Conservation (phyloP, 2,888 invertebrate species). For the Polydrusus pterygomalis region DNA sequence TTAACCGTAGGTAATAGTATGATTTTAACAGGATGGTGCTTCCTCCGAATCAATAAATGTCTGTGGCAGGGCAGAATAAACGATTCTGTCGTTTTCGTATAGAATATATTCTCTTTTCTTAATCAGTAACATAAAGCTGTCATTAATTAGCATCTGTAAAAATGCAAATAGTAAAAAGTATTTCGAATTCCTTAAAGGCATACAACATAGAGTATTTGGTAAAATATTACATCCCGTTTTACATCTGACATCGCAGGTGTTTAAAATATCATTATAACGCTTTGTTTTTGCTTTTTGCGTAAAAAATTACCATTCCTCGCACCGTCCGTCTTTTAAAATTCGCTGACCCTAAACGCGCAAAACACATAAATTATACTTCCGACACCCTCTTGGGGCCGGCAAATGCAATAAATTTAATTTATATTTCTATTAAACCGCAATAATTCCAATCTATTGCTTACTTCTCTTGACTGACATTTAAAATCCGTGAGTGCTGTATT, state of each 20-base stretch:
- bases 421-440: slow-evolving; percentile 51
- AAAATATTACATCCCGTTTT: neutral
- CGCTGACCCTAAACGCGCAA: neutral
- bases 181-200: no score
- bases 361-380: slow-evolving; percentile 38
- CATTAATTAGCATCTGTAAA: no score
- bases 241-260: neutral
- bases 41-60: no score
- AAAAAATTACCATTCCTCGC: neutral
- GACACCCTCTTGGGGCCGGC: slow-evolving; percentile 28
- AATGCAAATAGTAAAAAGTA: no score
- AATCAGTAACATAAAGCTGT: no score
- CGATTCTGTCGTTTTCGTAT: no score
- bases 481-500: slow-evolving; percentile 44
- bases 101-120: no score
- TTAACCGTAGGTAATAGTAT: no score
- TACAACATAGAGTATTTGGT: no score
- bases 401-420: slow-evolving; percentile 48
- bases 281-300: slow-evolving; percentile 6
- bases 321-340: neutral
- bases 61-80: no score
- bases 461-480: slow-evolving; percentile 52
- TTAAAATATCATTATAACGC: neutral
- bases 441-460: slow-evolving; percentile 48
- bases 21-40: no score